Evolutionary conservation across 2,888 invertebrate species (phyloP).

Genomic region (Nephrotoma flavescens): DNA sequence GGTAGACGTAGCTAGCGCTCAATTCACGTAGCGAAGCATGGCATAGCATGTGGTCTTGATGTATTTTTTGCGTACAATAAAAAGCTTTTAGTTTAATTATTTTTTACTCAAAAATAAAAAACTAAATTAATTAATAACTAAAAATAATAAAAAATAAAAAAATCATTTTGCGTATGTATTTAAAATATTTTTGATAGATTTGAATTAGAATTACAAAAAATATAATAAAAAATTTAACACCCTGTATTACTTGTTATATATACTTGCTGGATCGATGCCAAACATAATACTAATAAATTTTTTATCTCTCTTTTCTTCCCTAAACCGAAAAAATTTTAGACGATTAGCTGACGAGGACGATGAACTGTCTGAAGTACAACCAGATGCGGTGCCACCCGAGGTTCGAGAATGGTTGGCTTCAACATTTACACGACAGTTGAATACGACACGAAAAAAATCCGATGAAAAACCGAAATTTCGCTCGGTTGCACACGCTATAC

Average conservation of each 20-base stretch:
- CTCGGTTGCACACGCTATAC: slow-evolving; percentile 89
- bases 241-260: neutral
- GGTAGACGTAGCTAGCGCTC: neutral
- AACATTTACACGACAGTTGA: slow-evolving; percentile 84
- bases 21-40: neutral
- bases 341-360: slow-evolving; percentile 83
- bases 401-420: slow-evolving; percentile 94
- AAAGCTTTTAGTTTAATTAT: neutral
- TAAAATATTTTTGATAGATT: neutral
- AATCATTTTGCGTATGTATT: neutral
- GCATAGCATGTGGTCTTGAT: neutral
- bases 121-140: neutral
- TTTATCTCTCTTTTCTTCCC: neutral
- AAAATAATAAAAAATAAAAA: neutral
- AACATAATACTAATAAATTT: neutral
- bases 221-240: neutral
- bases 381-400: slow-evolving; percentile 90
- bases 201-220: neutral
- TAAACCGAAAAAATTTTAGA: slow-evolving; percentile 31
- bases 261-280: neutral
- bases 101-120: neutral
- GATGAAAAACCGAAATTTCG: slow-evolving; percentile 82
- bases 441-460: slow-evolving; percentile 56
- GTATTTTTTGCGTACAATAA: neutral
- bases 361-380: slow-evolving; percentile 89